Base-by-base conservation (phyloP, 2,113 vertebrate species). In the Neoarius graeffei region DNA sequence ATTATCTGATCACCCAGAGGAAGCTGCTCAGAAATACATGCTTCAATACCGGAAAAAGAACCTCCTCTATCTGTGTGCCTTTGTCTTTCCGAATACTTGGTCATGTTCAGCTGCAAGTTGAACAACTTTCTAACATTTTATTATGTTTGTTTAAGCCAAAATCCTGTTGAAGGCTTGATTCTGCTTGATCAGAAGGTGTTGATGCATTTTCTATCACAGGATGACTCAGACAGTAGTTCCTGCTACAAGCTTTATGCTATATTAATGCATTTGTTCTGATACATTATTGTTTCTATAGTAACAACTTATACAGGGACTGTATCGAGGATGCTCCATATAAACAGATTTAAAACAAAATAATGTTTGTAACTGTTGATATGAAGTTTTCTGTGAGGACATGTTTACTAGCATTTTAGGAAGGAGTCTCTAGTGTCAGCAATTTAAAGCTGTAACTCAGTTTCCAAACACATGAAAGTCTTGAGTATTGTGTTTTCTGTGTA, bases 1-100 rank as follows among this genome's bases (percentile, higher is more conserved):
- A 56, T 54, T 69, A 69, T 81, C 50, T 59, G 77, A 71, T 82
- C 64, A 73, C 30, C 64, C 85, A 59, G 60, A 14, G 50, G 77
- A n/a, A 81, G 23, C 60, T 64, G 71, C 17, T 77, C 56, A n/a
- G 60, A 76, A 76, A 64, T 71, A 64, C 71, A 48, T n/a, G 57
- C 27, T 25, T 85, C n/a, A 35, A 74, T 27, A 57, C 50, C 5
- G 76, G 27, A 11, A 64, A 1, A 13, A 73, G 27, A 74, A 85
- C 13, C 1, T 59, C 69, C 67, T 85, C 27, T 59, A 74, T 14
- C 54, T 35, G 27, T 86, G 54, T 83, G 69, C n/a, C 10, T 90
- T 69, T 81, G 64, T 85, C 74, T 76, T 80, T n/a, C 13, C 6
- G 42, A 69, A 54, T 7, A 52, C 23, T 83, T 48, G 0, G 19